phyloP scores from a whole-genome alignment of 2,888 invertebrate genomes.

The Hydraecia micacea region DNA sequence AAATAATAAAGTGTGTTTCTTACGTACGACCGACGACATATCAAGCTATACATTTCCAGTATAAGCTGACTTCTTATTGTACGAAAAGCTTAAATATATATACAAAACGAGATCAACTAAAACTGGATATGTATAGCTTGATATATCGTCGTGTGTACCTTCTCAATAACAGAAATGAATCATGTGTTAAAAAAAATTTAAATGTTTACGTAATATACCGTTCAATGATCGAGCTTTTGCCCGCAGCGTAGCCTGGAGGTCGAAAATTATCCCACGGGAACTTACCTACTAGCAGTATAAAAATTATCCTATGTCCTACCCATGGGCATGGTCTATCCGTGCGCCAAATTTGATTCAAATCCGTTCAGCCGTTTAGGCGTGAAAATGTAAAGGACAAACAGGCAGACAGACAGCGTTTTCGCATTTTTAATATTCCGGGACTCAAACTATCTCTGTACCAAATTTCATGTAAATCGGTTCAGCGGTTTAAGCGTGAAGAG shows the following conservation, averaged over 20 bases:
- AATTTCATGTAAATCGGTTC: not conserved
- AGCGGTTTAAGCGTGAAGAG: not conserved
- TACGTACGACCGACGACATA: not conserved
- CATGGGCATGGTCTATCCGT: not conserved
- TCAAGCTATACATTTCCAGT: not conserved
- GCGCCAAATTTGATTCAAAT: not conserved
- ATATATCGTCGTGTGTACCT: not conserved
- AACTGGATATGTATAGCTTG: not conserved
- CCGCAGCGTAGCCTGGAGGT: not conserved
- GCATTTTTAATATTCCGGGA: too few relatives aligned
- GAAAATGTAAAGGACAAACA: not conserved
- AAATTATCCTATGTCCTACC: not conserved
- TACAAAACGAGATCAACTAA: not conserved
- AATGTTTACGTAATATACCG: too few relatives aligned
- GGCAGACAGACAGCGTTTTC: not conserved
- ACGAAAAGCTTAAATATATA: not conserved
- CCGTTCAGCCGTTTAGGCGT: not conserved
- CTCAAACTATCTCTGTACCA: too few relatives aligned
- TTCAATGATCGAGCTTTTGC: not conserved
- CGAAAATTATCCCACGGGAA: not conserved
- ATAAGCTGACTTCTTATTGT: not conserved
- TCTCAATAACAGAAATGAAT: not conserved
- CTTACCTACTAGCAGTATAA: not conserved
- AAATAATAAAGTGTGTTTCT: not conserved
- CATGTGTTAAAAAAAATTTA: conserved; percentile 3